Base-by-base conservation (phyloP, 2,113 vertebrate genomes). In the Catharus minimus region DNA sequence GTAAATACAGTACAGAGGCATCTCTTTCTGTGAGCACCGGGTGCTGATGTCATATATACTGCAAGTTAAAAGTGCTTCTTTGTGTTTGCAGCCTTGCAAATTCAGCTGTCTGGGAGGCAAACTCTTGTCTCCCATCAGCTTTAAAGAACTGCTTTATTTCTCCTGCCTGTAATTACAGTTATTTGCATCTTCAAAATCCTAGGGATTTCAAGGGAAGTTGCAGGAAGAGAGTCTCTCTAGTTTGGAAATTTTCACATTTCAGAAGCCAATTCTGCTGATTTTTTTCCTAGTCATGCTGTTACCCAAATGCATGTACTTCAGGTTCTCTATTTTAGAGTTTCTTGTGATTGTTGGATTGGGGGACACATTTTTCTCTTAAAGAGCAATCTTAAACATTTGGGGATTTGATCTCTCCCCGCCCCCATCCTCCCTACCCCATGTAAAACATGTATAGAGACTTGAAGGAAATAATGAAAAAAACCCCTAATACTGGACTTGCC, bases 401-500 rank as follows among this genome's bases (percentile, higher is more conserved):
- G 15, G 7, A 47, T 36, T 88, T 72, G 32, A 38, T 38, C 27
- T 66, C 20, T n/a, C 27, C 10, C 23, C 10, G 2, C 3, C 1
- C 1, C 21, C 17, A 22, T 46, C 15, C 7, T 55, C 9, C 2
- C 4, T 1, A 0, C 4, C 27, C 18, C 30, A 9, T 38, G 17
- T 86, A 71, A 88, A 57, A n/a, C 26, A 21, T 44, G 28, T 32
- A n/a, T 46, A 71, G 30, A 57, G 43, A 39, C 73, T 71, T 93
- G 58, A 58, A 86, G n/a, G 38, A 80, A 90, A 82, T 44, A 80
- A 81, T 74, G 38, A 57, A 68, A 83, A 76, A 90, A 18, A 41
- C 33, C 33, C 36, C 26, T 76, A 21, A 57, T 89, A 39, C 7
- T 65, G 57, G 33, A 32, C 22, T 84, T 93, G 32, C 30, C 26